Conservation (phyloP, 2,797 vertebrate species). For the Myripristis jacobus region DNA sequence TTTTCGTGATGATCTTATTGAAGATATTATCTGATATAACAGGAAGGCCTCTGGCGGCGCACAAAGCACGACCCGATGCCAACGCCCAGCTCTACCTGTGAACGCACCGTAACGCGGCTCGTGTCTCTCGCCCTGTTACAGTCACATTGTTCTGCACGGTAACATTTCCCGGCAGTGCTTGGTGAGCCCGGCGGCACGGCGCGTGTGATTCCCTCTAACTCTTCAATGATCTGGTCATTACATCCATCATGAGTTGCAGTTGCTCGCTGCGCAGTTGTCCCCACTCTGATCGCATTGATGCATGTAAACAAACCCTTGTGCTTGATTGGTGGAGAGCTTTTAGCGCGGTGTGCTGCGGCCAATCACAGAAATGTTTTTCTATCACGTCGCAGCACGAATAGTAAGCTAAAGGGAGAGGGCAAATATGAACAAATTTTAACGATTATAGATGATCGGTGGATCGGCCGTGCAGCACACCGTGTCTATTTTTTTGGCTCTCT, state of each 20-base stretch:
- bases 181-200: too few relatives aligned
- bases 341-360: slow-evolving; percentile 81
- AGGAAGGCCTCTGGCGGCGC: neutral
- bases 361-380: slow-evolving; percentile 85
- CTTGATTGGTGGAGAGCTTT: slow-evolving; percentile 79
- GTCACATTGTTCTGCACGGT: too few relatives aligned
- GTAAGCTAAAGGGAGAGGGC: slow-evolving; percentile 78
- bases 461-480: neutral
- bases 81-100: too few relatives aligned
- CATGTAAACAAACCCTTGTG: slow-evolving; percentile 67
- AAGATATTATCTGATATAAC: neutral
- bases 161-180: too few relatives aligned
- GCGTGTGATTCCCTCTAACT: too few relatives aligned
- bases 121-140: too few relatives aligned
- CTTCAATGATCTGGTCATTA: neutral
- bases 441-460: slow-evolving; percentile 20
- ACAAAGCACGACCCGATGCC: neutral
- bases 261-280: slow-evolving; percentile 41
- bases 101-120: too few relatives aligned
- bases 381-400: slow-evolving; percentile 71
- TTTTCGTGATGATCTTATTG: neutral
- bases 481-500: neutral
- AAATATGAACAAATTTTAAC: slow-evolving; percentile 74
- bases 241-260: neutral
- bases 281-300: slow-evolving; percentile 2